A percentile compares a stretch with the other conserved stretches of the same genome.
These are phyloP conservation scores for Tapirus indicus DNA, from an alignment of 2,797 vertebrate genomes.

Conservation along the genomic window DNA sequence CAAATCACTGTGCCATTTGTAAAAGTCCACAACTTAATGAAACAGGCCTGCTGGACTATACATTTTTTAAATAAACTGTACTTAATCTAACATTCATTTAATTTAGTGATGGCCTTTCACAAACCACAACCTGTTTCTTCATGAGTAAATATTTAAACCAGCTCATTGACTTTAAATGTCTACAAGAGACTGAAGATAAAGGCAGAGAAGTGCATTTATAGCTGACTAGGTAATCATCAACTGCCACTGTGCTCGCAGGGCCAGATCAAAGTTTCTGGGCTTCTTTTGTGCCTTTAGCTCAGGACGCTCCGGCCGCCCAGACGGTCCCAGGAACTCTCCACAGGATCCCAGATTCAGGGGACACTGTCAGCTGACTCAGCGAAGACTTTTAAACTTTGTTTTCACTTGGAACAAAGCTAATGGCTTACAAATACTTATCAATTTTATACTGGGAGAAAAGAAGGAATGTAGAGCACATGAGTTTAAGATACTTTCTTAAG, in stretches of 20 bases:
- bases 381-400: constrained; percentile 75
- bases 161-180: constrained; percentile 84
- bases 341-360: constrained; percentile 48
- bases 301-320: constrained; percentile 77
- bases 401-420: constrained; percentile 77
- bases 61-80: constrained; percentile 50
- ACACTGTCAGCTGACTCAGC: constrained; percentile 78
- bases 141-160: constrained; percentile 90
- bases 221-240: constrained; percentile 87
- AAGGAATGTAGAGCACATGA: not conserved
- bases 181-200: constrained; percentile 85
- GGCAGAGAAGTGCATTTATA: constrained; percentile 85
- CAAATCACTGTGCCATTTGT: constrained; percentile 75
- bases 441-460: constrained; percentile 75
- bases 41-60: constrained; percentile 67
- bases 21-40: constrained; percentile 75
- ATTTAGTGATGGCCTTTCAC: constrained; percentile 83
- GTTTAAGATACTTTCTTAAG: not conserved
- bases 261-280: constrained; percentile 74
- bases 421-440: constrained; percentile 80
- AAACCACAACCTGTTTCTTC: constrained; percentile 84
- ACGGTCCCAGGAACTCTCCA: constrained; percentile 75
- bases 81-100: constrained; percentile 80
- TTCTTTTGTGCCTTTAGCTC: constrained; percentile 72
- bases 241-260: constrained; percentile 78